These are phyloP conservation scores for Haliclona indistincta DNA, from an alignment of 37 sponge, comb jelly and placozoan genomes.

Conservation along the genomic window DNA sequence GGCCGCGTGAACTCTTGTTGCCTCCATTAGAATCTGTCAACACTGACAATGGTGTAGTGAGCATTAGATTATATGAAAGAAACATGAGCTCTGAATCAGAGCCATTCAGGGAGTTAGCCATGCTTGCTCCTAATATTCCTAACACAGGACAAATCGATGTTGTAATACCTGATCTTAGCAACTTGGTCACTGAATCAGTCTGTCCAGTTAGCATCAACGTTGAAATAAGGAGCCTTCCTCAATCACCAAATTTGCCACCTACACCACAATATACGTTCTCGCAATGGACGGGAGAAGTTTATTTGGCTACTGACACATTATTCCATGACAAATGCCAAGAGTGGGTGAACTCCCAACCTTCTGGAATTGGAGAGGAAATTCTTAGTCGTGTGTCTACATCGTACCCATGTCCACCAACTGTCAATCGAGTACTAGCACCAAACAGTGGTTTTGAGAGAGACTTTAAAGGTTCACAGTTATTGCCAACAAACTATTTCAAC, in stretches of 20 bases:
- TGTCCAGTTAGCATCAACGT: too few relatives aligned
- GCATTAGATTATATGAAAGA: constrained; percentile 15
- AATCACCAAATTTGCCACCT: too few relatives aligned
- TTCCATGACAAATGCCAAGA: too few relatives aligned
- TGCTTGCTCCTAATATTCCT: neutral
- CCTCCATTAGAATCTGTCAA: too few relatives aligned
- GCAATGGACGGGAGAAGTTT: too few relatives aligned
- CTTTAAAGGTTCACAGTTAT: too few relatives aligned
- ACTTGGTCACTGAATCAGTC: neutral
- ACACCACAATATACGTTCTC: too few relatives aligned
- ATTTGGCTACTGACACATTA: too few relatives aligned
- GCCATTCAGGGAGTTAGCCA: neutral
- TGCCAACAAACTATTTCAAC: neutral
- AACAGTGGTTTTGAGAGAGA: constrained; percentile 43
- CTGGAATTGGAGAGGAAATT: neutral
- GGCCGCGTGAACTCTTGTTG: too few relatives aligned
- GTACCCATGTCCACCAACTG: constrained; percentile 22
- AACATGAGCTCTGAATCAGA: neutral
- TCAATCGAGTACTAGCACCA: constrained; percentile 11
- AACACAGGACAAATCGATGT: neutral
- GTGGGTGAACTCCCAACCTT: neutral
- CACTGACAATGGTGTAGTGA: constrained; percentile 18
- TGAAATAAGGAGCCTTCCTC: too few relatives aligned
- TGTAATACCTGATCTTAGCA: neutral
- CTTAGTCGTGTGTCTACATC: neutral